phyloP scores from a whole-genome alignment of 2,888 invertebrate genomes.

The Tipula confusa region DNA sequence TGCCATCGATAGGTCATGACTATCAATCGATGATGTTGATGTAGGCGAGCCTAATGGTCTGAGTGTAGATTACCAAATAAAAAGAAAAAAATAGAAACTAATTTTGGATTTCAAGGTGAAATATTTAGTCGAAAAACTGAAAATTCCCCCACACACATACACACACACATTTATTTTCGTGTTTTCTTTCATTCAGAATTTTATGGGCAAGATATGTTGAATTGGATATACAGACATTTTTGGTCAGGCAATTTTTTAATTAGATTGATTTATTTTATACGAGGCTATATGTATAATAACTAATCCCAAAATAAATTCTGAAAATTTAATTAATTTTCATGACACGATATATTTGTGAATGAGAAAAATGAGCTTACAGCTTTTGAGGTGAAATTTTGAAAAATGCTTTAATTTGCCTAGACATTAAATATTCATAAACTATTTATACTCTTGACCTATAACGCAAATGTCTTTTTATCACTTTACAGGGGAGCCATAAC shows the following conservation, averaged over 20 bases:
- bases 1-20: slow-evolving; percentile 46
- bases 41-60: slow-evolving; percentile 38
- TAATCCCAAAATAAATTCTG: slow-evolving; percentile 8
- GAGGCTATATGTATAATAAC: background rate
- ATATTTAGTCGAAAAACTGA: background rate
- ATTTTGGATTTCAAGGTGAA: background rate
- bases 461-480: background rate
- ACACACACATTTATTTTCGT: background rate
- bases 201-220: slow-evolving; percentile 4
- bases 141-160: background rate
- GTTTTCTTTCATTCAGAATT: background rate
- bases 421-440: background rate
- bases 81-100: background rate
- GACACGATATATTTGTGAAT: background rate
- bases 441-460: background rate
- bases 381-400: background rate
- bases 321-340: background rate
- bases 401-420: background rate
- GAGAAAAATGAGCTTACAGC: background rate
- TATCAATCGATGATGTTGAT: slow-evolving; percentile 39
- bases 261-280: background rate
- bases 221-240: background rate
- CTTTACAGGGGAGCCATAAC: too few relatives aligned
- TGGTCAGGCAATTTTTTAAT: slow-evolving; percentile 12
- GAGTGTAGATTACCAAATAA: background rate